Evolutionary conservation across 2,888 invertebrate species (phyloP), one percentile per base, ranked within the genome.

Genomic region (Leptinotarsa haldemani): DNA sequence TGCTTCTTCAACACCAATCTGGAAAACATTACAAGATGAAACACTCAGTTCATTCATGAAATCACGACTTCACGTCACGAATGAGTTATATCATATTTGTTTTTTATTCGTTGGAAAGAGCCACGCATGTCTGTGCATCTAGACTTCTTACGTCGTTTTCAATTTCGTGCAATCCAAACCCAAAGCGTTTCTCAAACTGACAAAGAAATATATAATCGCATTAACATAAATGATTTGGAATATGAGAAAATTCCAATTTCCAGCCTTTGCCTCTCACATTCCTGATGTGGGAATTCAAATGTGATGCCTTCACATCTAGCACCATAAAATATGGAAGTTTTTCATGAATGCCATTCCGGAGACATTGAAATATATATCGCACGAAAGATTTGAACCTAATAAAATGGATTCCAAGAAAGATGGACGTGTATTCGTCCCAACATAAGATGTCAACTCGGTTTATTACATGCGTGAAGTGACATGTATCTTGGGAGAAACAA

Each of bases 151-250:
- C 50, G 2, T 16, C 22, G 22, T 20, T 22, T 4, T 56, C 22
- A 12, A 56, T 56, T 22, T 1, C 9, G 22, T 9, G 3, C 22
- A 25, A 22, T 56, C 25, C 13, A 25, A 56, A 56, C 22, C 22
- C 52, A 69, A 65, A 65, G 67, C 74, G 73, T 71, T 75, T 76
- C 73, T 79, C 78, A 77, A 72, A 71, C 69, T 73, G 74, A 77
- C 78, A 77, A 77, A 76, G 76, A 77, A 76, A 79, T 77, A 75
- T 79, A 80, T 80, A 80, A 81, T 81, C 79, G 81, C 77, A 81
- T 81, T 81, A 81, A 78, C 80, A 80, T 81, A 80, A 80, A 81
- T 80, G 80, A 81, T 80, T 80, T 73, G 74, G 74, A 81, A 79
- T 81, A 80, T 80, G 80, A 81, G 80, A 79, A 79, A 80, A 79